Base-by-base conservation (phyloP, 2,888 invertebrate species). In the Chaetogeoica ovagalla region DNA sequence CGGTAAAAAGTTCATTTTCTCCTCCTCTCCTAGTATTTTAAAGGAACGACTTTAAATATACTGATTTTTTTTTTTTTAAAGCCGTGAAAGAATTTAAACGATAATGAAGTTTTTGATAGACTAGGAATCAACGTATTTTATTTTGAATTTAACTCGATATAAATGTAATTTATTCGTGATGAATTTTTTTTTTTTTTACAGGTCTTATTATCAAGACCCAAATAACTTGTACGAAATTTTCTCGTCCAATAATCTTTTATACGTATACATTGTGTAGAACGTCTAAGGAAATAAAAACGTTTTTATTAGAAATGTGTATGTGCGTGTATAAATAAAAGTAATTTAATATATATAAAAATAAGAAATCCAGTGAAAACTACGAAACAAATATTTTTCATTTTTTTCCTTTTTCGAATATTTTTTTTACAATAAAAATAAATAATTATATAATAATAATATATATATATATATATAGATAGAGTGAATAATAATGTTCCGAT, bases 241-340 rank as follows among this genome's bases (percentile, higher is more conserved):
- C 30, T 62, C n/a, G 72, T 62, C 17, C 2, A 62, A 37, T 19
- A 74, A 74, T 63, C 74, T 65, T 65, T 63, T 60, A 74, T 65
- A 43, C 6, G 6, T 21, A 55, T 65, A 65, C 55, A 65, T 52
- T 65, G 63, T 65, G 37, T 66, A 37, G 55, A 37, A n/a, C 55
- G 55, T 74, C 17, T 55, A 73, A 62, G 65, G 37, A 55, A 37
- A 65, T 37, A 65, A 65, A 74, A 13, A 11, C 21, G 21, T 65
- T 74, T 65, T 23, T 21, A 17, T 73, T 6, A 37, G n/a, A 73
- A 73, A 73, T 37, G 15, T 55, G 52, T 52, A 73, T 37, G 15
- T 55, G 52, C 30, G 57, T 70, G 23, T 37, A 37, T 30, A 11
- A 0, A 68, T 23, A 68, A 23, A 60, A 4, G 30, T 23, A 60